Base-by-base conservation (phyloP, 2,888 invertebrate genomes). In the Odontocerum albicorne region DNA sequence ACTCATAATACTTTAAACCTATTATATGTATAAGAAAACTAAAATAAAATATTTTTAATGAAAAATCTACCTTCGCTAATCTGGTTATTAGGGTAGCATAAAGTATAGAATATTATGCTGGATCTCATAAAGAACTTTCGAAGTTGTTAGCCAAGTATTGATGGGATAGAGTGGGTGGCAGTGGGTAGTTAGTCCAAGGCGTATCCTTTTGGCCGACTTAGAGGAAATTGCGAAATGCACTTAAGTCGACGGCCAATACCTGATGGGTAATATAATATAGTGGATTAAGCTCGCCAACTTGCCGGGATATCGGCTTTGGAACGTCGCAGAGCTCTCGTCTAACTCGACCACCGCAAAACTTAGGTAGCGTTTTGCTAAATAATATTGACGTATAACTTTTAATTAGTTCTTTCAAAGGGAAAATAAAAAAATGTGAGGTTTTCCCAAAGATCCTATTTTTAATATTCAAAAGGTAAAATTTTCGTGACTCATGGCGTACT, bases 201-300 rank as follows among this genome's bases (percentile, higher is more conserved):
- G 40, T 40, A 20, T 40, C 40, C 47, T 35, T 36, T 17, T 47
- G 39, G 46, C 47, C 50, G 51, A 35, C 55, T 55, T 51, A 54
- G 52, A 57, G 57, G 60, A 60, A 60, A 60, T 60, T 60, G 60
- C 60, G 57, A 60, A 60, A 60, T 60, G 60, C 60, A 60, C 60
- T 60, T 60, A 60, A 60, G 57, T 50, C 60, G 60, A 60, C 60
- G 60, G 56, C 53, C 59, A 59, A 55, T 59, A 59, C 56, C 59
- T 59, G 59, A 59, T 59, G 59, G 59, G 55, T 55, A 55, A 59
- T 59, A 59, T 59, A 59, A 55, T 55, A 55, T 59, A 59, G 59
- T 59, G 59, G 59, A 59, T 59, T 59, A 59, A 52, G 59, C 40
- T 42, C 31, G 22, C 57, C 38, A 33, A 31, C 35, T 27, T 36